Conservation (phyloP, 1,140 invertebrate genomes). For the Medauroidea extradentata region DNA sequence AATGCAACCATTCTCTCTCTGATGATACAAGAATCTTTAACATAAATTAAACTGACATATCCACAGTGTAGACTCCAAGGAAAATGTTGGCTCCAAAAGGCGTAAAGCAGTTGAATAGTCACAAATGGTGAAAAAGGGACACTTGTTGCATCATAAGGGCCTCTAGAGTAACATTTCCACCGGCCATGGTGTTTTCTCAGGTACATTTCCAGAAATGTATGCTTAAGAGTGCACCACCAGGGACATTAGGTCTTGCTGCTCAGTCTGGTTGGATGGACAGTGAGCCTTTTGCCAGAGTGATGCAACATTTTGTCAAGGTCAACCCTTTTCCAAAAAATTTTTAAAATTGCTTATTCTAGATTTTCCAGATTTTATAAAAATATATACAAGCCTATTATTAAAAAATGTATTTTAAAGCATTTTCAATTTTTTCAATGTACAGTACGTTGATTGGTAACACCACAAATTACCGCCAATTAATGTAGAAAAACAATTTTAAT, state of each 20-base stretch:
- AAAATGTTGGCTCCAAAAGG: too few relatives aligned
- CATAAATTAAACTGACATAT: slow-evolving; percentile 1
- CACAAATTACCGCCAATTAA: too few relatives aligned
- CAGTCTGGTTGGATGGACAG: slow-evolving; percentile 44
- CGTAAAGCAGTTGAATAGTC: background rate
- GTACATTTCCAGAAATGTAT: slow-evolving; percentile 28
- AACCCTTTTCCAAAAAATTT: too few relatives aligned
- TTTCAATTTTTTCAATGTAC: too few relatives aligned
- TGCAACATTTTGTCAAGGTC: slow-evolving; percentile 42
- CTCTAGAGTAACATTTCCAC: background rate
- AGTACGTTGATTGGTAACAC: too few relatives aligned
- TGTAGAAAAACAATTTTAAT: too few relatives aligned
- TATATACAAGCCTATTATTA: too few relatives aligned
- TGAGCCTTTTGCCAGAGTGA: slow-evolving; percentile 41
- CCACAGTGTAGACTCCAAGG: background rate
- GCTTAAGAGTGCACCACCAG: slow-evolving; percentile 34
- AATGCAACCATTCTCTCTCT: background rate
- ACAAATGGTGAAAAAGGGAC: background rate
- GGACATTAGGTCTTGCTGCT: slow-evolving; percentile 37
- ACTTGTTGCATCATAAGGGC: background rate
- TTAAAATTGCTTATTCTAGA: too few relatives aligned
- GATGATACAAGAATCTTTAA: too few relatives aligned
- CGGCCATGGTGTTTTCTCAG: slow-evolving; percentile 18
- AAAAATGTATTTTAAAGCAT: too few relatives aligned
- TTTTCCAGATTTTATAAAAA: too few relatives aligned